These are phyloP conservation scores for Sitophilus oryzae DNA, from an alignment of 1,140 invertebrate species.

Conservation along the genomic window DNA sequence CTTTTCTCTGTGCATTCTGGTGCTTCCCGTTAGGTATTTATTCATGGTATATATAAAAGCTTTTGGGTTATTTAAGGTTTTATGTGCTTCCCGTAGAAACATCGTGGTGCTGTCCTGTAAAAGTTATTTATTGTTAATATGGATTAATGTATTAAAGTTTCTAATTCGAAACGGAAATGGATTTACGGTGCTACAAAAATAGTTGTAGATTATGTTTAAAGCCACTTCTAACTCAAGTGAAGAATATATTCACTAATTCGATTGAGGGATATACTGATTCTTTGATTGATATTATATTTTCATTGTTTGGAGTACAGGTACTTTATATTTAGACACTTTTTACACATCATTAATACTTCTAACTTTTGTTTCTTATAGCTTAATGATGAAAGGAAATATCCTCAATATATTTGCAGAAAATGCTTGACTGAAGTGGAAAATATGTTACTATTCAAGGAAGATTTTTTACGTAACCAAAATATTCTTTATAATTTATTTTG, in stretches of 20 bases:
- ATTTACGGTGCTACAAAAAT: too few relatives aligned
- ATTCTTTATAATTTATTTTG: background rate
- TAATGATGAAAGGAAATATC: background rate
- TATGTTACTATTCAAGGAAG: conserved; percentile 8
- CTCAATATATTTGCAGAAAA: conserved; percentile 9
- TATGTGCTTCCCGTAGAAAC: too few relatives aligned
- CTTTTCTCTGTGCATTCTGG: too few relatives aligned
- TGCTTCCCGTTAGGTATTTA: too few relatives aligned
- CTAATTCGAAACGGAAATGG: too few relatives aligned
- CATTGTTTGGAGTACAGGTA: conserved; percentile 3
- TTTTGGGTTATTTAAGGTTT: too few relatives aligned
- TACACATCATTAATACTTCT: background rate
- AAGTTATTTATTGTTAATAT: too few relatives aligned
- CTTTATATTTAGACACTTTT: background rate
- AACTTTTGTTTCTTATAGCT: conserved; percentile 4
- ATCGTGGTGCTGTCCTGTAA: too few relatives aligned
- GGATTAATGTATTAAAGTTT: too few relatives aligned
- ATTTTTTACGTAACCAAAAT: background rate
- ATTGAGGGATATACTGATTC: conserved; percentile 2
- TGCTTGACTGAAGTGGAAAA: conserved; percentile 3
- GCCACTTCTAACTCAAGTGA: too few relatives aligned
- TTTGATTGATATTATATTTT: background rate
- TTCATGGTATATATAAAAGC: too few relatives aligned
- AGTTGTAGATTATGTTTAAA: too few relatives aligned
- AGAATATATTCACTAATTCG: conserved; percentile 4